Conservation (phyloP, 2,797 vertebrate genomes). For the Setipinna tenuifilis region DNA sequence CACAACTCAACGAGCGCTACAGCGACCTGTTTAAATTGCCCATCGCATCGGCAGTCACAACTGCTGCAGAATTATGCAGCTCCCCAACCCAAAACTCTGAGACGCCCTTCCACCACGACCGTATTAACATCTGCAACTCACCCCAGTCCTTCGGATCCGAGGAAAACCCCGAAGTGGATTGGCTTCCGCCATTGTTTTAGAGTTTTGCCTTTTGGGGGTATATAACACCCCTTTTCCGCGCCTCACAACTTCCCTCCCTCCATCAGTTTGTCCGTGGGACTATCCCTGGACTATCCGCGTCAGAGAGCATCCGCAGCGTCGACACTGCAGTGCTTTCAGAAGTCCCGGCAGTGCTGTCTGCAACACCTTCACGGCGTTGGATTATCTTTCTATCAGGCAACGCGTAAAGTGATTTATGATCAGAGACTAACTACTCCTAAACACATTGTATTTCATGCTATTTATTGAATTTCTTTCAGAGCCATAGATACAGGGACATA, state of each 20-base stretch:
- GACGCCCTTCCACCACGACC: background rate
- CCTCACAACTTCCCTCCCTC: slow-evolving; percentile 50
- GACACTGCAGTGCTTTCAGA: slow-evolving; percentile 55
- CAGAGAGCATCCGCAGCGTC: slow-evolving; percentile 53
- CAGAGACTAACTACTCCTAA: background rate
- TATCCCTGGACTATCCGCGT: slow-evolving; percentile 62
- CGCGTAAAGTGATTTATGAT: background rate
- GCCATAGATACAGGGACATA: background rate
- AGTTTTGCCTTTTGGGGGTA: slow-evolving; percentile 39
- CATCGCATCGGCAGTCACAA: background rate
- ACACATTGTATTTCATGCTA: background rate
- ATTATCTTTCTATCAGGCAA: slow-evolving; percentile 23
- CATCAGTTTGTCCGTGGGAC: slow-evolving; percentile 69
- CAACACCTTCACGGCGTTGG: slow-evolving; percentile 45
- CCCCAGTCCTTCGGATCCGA: slow-evolving; percentile 87
- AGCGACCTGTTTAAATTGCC: background rate
- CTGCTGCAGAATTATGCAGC: slow-evolving; percentile 1
- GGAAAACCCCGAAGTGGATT: slow-evolving; percentile 82
- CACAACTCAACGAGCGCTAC: background rate
- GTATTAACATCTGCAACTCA: slow-evolving; percentile 70
- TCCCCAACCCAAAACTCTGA: slow-evolving; percentile 1
- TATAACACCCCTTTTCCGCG: slow-evolving; percentile 40
- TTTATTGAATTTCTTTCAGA: background rate
- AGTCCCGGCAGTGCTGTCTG: slow-evolving; percentile 32
- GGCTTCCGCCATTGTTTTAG: slow-evolving; percentile 85